Base-by-base conservation (phyloP, 2,888 invertebrate genomes). In the Eristalinus aeneus region DNA sequence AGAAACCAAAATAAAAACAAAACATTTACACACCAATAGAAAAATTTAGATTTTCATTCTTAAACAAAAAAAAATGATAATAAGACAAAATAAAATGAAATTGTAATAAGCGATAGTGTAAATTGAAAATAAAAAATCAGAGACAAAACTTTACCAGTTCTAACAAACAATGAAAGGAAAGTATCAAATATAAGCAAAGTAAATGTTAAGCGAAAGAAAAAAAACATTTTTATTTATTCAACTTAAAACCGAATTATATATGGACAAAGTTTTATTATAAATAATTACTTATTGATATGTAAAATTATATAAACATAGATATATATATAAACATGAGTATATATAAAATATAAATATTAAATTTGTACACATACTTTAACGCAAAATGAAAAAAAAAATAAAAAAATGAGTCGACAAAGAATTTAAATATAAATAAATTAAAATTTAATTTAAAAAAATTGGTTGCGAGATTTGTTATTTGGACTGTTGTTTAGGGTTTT, bases 301-400 rank as follows among this genome's bases (percentile, higher is more conserved):
- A 71, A 75, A 80, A 75, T 75, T 80, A 81, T 75, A 71, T 71
- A 69, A 36, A 75, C 74, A 68, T 54, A 73, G 27, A 56, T 64
- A 68, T 58, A 22, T 67, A 73, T 61, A 73, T 56, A 72, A 31
- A 72, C 79, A 68, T 68, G 54, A 80, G 67, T 68, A 79, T 74
- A 74, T 80, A 76, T 53, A 68, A 53, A 34, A 68, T 58, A 80
- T 56, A 80, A 69, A 36, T 74, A 81, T 75, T 64, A 81, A 81
- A 81, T 81, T 81, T 81, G 81, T 81, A 81, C 71, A 81, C 81
- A 76, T 81, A 75, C 75, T 65, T 81, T 67, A 81, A 81, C 56
- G 80, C 75, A 64, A 75, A 80, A 73, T 63, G 46, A 71, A 20
- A 67, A 65, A 53, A 77, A 65, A 31, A 58, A 23, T 23, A 63